Conservation (phyloP, 2,797 vertebrate genomes). For the Notamacropus eugenii region DNA sequence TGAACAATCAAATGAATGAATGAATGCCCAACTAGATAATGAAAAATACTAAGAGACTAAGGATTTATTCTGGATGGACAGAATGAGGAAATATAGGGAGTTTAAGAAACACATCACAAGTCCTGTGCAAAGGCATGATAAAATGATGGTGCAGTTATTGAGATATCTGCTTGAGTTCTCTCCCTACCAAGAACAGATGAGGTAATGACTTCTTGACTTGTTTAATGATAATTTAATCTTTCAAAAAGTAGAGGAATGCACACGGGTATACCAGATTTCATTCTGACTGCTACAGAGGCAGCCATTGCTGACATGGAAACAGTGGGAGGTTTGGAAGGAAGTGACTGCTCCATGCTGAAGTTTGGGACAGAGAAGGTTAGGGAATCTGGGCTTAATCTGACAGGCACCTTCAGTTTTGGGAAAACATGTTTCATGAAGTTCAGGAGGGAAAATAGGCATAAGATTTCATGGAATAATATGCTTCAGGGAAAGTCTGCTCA, state of each 20-base stretch:
- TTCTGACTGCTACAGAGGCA: neutral
- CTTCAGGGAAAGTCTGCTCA: neutral
- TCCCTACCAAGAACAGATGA: neutral
- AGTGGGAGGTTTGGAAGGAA: neutral
- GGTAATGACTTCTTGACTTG: neutral
- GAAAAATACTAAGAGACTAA: neutral
- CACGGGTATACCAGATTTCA: neutral
- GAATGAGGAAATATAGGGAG: neutral
- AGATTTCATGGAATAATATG: neutral
- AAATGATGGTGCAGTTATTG: neutral
- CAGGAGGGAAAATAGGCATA: neutral
- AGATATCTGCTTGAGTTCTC: neutral
- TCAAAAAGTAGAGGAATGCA: neutral
- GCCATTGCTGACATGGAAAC: neutral
- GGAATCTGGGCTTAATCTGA: neutral
- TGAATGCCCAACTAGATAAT: neutral
- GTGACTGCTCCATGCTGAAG: neutral
- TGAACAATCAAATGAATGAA: neutral
- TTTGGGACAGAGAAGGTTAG: neutral
- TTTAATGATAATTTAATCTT: neutral
- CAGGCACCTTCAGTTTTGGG: neutral
- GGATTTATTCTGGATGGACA: neutral
- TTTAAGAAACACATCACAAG: neutral
- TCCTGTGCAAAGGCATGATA: neutral
- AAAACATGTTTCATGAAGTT: neutral